A percentile compares a stretch with the other conserved stretches of the same genome.
These are phyloP conservation scores for Origma solitaria DNA, from an alignment of 2,113 vertebrate genomes.

Conservation along the genomic window DNA sequence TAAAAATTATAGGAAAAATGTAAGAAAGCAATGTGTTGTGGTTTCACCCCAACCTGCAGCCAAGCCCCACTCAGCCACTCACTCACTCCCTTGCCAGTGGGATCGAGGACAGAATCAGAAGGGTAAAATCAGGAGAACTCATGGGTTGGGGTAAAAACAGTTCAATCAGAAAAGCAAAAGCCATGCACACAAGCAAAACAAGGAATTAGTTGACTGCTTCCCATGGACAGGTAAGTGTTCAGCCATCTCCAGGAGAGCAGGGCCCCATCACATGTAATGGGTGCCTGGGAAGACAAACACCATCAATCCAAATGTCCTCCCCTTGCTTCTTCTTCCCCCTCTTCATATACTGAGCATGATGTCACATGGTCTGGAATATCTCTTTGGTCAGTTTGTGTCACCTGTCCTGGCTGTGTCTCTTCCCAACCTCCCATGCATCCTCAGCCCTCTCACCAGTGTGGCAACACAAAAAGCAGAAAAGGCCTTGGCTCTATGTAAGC, in stretches of 20 bases:
- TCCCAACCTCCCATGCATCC: neutral
- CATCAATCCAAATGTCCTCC: neutral
- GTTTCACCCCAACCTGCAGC: neutral
- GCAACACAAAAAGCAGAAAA: neutral
- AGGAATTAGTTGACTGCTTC: neutral
- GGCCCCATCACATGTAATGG: fast-evolving
- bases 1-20: neutral
- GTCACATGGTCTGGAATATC: neutral
- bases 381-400: neutral
- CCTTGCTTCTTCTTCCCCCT: neutral
- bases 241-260: neutral
- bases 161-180: neutral
- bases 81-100: neutral
- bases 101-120: neutral
- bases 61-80: fast-evolving
- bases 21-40: neutral
- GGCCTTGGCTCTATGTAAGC: neutral
- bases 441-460: neutral
- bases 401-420: neutral
- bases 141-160: neutral
- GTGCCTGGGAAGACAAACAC: neutral
- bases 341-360: neutral
- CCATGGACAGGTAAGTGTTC: neutral
- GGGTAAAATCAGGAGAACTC: neutral
- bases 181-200: neutral